These are phyloP conservation scores for Sinella curviseta DNA, from an alignment of 1,140 invertebrate genomes.

Conservation along the genomic window DNA sequence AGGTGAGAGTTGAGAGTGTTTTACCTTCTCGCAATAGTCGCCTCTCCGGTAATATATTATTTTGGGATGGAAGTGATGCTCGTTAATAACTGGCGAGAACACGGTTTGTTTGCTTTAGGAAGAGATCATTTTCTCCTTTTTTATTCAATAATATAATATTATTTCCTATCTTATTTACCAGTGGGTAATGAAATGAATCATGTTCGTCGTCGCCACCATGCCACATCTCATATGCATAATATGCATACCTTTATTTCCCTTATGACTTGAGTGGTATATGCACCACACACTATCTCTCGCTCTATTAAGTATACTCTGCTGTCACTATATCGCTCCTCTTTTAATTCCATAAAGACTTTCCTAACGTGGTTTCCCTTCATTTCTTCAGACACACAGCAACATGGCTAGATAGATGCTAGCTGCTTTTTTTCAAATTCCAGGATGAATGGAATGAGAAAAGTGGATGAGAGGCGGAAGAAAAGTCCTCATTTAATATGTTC, in stretches of 20 bases:
- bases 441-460: slow-evolving; percentile 23
- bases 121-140: slow-evolving; percentile 18
- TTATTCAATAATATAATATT: slow-evolving; percentile 25
- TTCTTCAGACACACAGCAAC: too few species aligned
- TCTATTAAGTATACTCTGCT: too few species aligned
- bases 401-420: not conserved
- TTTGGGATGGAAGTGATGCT: slow-evolving; percentile 16
- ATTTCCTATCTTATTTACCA: slow-evolving; percentile 2
- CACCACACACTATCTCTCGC: too few species aligned
- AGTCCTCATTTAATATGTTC: slow-evolving; percentile 21
- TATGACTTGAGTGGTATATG: too few species aligned
- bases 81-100: slow-evolving; percentile 22
- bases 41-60: slow-evolving; percentile 14
- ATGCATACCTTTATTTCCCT: not conserved
- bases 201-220: slow-evolving; percentile 24
- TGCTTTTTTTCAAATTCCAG: not conserved
- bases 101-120: slow-evolving; percentile 22
- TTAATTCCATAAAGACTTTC: too few species aligned
- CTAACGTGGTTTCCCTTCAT: too few species aligned
- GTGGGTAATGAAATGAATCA: slow-evolving; percentile 18
- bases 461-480: slow-evolving; percentile 23
- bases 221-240: slow-evolving; percentile 25
- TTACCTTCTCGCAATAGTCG: slow-evolving; percentile 6
- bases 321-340: too few species aligned
- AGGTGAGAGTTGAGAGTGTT: too few species aligned